phyloP scores from a whole-genome alignment of 2,797 vertebrate genomes.

The Pogoniulus pusillus region DNA sequence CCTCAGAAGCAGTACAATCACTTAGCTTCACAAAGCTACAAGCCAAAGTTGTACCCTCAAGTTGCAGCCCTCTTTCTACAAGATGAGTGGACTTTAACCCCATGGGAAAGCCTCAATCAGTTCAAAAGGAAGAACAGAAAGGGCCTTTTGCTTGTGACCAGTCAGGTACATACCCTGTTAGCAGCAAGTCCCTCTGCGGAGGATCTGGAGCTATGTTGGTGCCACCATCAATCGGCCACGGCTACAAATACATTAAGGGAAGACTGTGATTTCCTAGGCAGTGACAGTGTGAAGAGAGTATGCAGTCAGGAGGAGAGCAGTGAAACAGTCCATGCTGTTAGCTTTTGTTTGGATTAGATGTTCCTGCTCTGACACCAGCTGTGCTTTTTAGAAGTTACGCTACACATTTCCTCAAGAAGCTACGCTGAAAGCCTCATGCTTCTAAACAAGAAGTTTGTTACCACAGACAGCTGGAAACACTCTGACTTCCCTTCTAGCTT shows the following conservation, averaged over 20 bases:
- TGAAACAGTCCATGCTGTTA: neutral
- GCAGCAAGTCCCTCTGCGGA: constrained; percentile 93
- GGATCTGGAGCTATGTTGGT: constrained; percentile 88
- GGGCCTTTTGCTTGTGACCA: neutral
- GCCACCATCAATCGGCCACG: constrained; percentile 93
- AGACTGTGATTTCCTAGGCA: neutral
- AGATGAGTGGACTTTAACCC: neutral
- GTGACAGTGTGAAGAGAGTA: neutral
- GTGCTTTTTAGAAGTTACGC: constrained; percentile 11
- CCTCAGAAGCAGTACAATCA: neutral
- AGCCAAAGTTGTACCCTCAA: neutral
- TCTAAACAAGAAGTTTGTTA: neutral
- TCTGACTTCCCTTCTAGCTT: constrained; percentile 8
- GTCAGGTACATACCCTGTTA: constrained; percentile 89
- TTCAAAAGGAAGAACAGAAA: neutral
- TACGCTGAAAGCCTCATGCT: neutral
- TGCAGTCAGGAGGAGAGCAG: neutral
- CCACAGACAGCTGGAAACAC: constrained; percentile 21
- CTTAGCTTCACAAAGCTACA: neutral
- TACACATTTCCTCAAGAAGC: constrained; percentile 16
- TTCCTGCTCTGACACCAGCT: constrained; percentile 33
- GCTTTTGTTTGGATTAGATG: constrained; percentile 38
- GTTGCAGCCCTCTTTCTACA: neutral
- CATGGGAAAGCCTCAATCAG: neutral
- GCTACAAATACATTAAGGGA: constrained; percentile 72